A percentile compares a stretch with the other conserved stretches of the same genome.
Evolutionary conservation across 1,140 invertebrate genomes (phyloP).

Genomic region (Notospermus geniculatus): DNA sequence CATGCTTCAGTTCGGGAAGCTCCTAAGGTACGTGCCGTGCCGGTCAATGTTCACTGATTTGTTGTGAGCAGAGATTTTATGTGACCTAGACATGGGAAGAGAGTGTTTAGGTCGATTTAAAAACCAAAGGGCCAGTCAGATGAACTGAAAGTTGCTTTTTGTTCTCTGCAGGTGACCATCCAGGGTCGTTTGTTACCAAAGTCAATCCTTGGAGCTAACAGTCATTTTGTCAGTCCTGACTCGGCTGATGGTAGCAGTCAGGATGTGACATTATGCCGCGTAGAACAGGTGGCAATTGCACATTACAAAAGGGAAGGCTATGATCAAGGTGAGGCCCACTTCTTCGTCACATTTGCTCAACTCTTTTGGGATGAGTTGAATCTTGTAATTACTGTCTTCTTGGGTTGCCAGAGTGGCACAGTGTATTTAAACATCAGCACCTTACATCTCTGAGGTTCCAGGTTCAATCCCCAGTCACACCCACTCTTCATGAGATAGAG

Average conservation of each 20-base stretch:
- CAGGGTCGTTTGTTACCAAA: conserved; percentile 40
- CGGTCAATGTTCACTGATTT: too few relatives aligned
- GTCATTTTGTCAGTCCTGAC: conserved; percentile 41
- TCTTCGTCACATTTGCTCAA: too few relatives aligned
- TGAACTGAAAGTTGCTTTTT: background rate
- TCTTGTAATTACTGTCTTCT: too few relatives aligned
- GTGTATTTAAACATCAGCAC: too few relatives aligned
- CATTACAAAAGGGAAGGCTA: conserved; percentile 59
- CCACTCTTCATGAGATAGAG: too few relatives aligned
- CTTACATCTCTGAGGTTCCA: too few relatives aligned
- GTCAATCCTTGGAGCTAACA: conserved; percentile 30
- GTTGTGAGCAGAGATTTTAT: too few relatives aligned
- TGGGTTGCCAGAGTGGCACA: too few relatives aligned
- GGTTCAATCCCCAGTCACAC: too few relatives aligned
- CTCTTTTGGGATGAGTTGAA: too few relatives aligned
- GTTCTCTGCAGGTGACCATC: conserved; percentile 31
- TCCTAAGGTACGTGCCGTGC: conserved; percentile 41
- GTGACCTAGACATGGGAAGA: background rate
- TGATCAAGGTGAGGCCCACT: conserved; percentile 53
- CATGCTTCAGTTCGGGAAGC: conserved; percentile 41
- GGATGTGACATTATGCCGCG: conserved; percentile 48
- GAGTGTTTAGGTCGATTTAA: background rate
- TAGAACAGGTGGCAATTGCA: conserved; percentile 60
- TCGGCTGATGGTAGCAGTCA: conserved; percentile 40
- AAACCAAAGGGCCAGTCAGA: background rate